Evolutionary conservation across 2,113 vertebrate genomes (phyloP).

Genomic region (Corydoras sp.): DNA sequence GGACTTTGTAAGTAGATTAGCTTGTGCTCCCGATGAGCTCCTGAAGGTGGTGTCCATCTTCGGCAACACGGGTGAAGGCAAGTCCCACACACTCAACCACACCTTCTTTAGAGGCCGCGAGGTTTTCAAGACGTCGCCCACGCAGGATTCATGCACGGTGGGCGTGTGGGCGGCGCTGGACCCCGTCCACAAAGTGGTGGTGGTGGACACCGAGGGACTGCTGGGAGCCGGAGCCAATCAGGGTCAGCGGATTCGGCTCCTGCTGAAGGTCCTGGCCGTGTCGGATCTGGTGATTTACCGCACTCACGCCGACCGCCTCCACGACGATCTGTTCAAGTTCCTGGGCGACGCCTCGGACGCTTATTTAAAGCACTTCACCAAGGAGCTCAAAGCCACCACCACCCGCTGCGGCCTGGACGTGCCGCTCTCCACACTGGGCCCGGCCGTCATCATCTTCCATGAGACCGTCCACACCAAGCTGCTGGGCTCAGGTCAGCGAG

Average conservation of each 20-base stretch:
- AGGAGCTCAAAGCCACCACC: conserved; percentile 94
- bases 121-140: conserved; percentile 94
- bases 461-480: conserved; percentile 97
- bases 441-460: conserved; percentile 95
- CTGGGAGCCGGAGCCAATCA: conserved; percentile 90
- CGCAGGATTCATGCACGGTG: conserved; percentile 95
- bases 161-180: conserved; percentile 97
- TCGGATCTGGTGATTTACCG: conserved; percentile 96
- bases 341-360: conserved; percentile 95
- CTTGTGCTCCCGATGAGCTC: conserved; percentile 84
- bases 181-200: conserved; percentile 82
- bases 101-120: conserved; percentile 95
- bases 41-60: conserved; percentile 98
- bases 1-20: conserved; percentile 83
- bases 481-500: conserved; percentile 84
- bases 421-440: conserved; percentile 90
- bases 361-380: conserved; percentile 94
- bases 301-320: conserved; percentile 92
- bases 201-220: conserved; percentile 94
- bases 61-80: conserved; percentile 96
- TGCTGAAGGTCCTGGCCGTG: conserved; percentile 92
- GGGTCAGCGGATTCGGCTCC: conserved; percentile 90
- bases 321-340: conserved; percentile 98
- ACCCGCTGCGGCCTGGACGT: conserved; percentile 93
- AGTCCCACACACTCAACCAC: conserved; percentile 96